Conservation (phyloP, 1,140 invertebrate genomes). For the Elysia chlorotica region DNA sequence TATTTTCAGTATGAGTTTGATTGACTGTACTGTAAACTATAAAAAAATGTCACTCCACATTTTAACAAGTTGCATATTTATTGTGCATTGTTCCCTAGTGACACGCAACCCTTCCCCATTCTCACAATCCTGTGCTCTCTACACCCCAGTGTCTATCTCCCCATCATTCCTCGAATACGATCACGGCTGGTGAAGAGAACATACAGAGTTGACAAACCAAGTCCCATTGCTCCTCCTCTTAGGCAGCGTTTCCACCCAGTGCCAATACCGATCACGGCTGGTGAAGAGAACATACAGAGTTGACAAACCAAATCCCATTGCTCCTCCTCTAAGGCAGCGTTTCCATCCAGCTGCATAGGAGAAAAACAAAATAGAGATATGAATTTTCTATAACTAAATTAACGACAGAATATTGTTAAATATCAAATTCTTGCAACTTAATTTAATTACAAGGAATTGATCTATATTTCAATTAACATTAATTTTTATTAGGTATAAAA, state of each 20-base stretch:
- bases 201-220: conserved; percentile 71
- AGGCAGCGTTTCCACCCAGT: conserved; percentile 76
- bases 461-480: too few species aligned
- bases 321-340: too few species aligned
- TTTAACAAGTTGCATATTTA: too few species aligned
- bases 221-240: conserved; percentile 75
- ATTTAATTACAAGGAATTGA: too few species aligned
- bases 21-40: too few species aligned
- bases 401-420: background rate
- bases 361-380: background rate
- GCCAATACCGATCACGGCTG: background rate
- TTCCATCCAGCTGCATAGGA: too few species aligned
- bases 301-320: background rate
- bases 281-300: background rate
- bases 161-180: conserved; percentile 54
- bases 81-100: too few species aligned
- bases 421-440: background rate
- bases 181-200: conserved; percentile 70
- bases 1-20: too few species aligned
- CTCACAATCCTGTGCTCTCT: too few species aligned
- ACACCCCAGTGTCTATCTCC: conserved; percentile 7
- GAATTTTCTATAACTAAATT: background rate
- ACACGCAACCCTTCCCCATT: too few species aligned
- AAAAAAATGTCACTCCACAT: too few species aligned
- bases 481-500: too few species aligned